Percentiles rank a stretch among this genome's conserved stretches.
phyloP scores from a whole-genome alignment of 2,797 vertebrate genomes.

The Margarornis squamiger region DNA sequence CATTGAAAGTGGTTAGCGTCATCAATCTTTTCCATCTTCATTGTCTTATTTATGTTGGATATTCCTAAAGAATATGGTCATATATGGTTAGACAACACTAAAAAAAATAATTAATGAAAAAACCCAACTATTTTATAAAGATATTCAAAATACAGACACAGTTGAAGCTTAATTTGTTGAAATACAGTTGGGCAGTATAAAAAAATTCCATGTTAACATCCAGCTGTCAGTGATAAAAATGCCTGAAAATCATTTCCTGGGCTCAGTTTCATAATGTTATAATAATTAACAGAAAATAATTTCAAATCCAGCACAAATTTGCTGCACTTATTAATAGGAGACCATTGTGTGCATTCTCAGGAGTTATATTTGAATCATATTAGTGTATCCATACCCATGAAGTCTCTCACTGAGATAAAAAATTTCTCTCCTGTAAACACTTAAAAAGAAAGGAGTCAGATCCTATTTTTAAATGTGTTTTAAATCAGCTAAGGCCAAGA shows the following conservation, averaged over 20 bases:
- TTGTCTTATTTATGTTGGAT: not conserved
- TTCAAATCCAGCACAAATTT: not conserved
- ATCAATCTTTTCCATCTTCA: not conserved
- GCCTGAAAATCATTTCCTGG: not conserved
- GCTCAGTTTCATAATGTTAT: not conserved
- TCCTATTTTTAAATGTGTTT: not conserved
- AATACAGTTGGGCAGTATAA: not conserved
- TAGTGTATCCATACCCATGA: not conserved
- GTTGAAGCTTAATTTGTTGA: not conserved
- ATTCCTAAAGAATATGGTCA: not conserved
- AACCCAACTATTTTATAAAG: not conserved
- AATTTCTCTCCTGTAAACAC: not conserved
- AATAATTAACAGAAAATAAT: slow-evolving; percentile 2
- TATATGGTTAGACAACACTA: not conserved
- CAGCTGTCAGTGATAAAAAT: not conserved
- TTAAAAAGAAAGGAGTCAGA: not conserved
- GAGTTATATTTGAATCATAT: not conserved
- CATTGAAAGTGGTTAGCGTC: not conserved
- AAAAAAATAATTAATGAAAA: not conserved
- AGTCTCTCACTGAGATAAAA: not conserved
- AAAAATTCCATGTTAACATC: not conserved
- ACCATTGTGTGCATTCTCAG: not conserved
- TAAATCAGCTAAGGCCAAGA: not conserved
- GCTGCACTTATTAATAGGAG: not conserved
- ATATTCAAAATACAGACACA: not conserved